A percentile compares a stretch with the other conserved stretches of the same genome.
Conservation (phyloP, 2,888 invertebrate species). For the Iphiclides podalirius region DNA sequence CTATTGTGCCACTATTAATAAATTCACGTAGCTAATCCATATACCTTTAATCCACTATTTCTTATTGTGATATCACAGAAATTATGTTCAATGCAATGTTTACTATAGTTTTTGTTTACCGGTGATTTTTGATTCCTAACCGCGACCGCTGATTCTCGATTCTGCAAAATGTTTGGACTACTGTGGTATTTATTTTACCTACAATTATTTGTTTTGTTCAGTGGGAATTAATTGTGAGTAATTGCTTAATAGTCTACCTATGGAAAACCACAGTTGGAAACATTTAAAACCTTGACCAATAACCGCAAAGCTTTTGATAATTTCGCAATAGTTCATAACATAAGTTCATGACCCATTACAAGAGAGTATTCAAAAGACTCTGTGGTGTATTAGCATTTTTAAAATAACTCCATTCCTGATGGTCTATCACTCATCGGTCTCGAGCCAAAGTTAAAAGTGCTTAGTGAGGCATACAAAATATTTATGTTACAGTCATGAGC, state of each 20-base stretch:
- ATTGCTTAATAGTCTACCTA: slow-evolving; percentile 21
- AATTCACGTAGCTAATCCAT: not conserved
- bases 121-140: slow-evolving; percentile 4
- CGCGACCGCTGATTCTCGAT: slow-evolving; percentile 7
- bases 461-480: no score
- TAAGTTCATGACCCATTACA: slow-evolving; percentile 1
- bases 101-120: slow-evolving; percentile 5
- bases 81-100: not conserved
- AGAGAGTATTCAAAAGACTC: not conserved
- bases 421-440: no score
- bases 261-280: slow-evolving; percentile 28
- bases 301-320: slow-evolving; percentile 27
- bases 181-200: not conserved
- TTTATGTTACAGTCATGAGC: slow-evolving; percentile 21
- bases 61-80: slow-evolving; percentile 1
- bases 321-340: slow-evolving; percentile 19
- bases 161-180: slow-evolving; percentile 10
- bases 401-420: no score
- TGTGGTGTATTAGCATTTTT: no score
- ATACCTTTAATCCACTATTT: not conserved
- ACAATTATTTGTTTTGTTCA: slow-evolving; percentile 13
- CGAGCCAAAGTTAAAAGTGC: no score
- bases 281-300: slow-evolving; percentile 24
- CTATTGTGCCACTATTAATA: slow-evolving; percentile 8
- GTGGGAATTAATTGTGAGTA: slow-evolving; percentile 17